These are phyloP conservation scores for Limonius californicus DNA, from an alignment of 1,140 invertebrate genomes.

Conservation along the genomic window DNA sequence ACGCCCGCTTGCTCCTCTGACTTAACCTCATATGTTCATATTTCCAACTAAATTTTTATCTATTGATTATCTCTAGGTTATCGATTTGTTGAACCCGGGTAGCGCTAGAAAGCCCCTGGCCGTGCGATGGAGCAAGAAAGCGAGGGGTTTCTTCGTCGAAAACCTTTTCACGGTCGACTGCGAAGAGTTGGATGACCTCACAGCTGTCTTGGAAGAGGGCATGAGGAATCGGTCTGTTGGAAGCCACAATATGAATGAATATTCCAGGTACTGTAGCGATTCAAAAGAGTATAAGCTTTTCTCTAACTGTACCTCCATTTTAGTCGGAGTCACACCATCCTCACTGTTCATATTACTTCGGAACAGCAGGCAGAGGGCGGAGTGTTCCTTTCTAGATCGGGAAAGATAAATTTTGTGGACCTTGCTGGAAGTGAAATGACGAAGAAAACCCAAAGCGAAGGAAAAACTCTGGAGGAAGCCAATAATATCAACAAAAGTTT, in stretches of 20 bases:
- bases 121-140: slow-evolving; percentile 90
- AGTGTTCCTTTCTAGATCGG: slow-evolving; percentile 80
- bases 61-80: slow-evolving; percentile 77
- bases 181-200: slow-evolving; percentile 87
- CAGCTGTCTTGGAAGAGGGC: slow-evolving; percentile 94
- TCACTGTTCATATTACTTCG: slow-evolving; percentile 81
- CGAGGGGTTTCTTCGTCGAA: slow-evolving; percentile 90
- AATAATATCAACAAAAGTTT: slow-evolving; percentile 96
- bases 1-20: too few species aligned
- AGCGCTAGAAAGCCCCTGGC: slow-evolving; percentile 73
- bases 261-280: slow-evolving; percentile 80
- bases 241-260: slow-evolving; percentile 92
- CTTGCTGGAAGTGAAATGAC: slow-evolving; percentile 93
- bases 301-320: not conserved
- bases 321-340: slow-evolving; percentile 85
- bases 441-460: slow-evolving; percentile 87
- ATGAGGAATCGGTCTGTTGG: slow-evolving; percentile 82
- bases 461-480: slow-evolving; percentile 87
- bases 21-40: too few species aligned
- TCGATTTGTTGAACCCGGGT: slow-evolving; percentile 91
- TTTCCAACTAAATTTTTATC: too few species aligned
- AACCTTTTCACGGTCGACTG: slow-evolving; percentile 94
- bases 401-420: slow-evolving; percentile 94
- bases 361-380: slow-evolving; percentile 79
- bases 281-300: not conserved